Base-by-base conservation (phyloP, 2,797 vertebrate genomes). In the Sebastes cheni region DNA sequence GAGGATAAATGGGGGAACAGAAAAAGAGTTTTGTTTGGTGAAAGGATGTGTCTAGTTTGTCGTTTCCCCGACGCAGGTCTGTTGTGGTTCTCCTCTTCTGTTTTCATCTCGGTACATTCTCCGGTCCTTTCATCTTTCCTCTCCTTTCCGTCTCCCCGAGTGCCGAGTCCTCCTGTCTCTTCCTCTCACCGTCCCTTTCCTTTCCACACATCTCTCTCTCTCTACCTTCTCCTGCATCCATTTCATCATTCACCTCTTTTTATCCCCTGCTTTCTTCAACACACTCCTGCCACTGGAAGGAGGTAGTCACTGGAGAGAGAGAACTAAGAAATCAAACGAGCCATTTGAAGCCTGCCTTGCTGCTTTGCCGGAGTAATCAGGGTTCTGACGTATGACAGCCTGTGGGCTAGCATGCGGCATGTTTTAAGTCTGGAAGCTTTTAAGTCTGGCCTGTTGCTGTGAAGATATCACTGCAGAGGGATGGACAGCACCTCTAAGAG, bases 381-480 rank as follows among this genome's bases (percentile, higher is more conserved):
- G 71, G 56, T 76, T 84, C 56, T 83, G 82, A 83, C 60, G 65
- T 82, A 61, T 76, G 80, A 77, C 84, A 77, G 83, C 66, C 84
- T 72, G 84, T 77, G 69, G 78, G 69, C 79, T 55, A 46, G 75
- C 73, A 54, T 55, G 69, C 72, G 12, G 75, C 78, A 72, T 62
- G 85, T 82, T 91, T 90, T 27, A 88, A 87, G 88, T 89, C 82
- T 56, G n/a, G 8, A 46, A 66, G 82, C 85, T 90, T 93, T 91
- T 42, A 86, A 82, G 83, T 88, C 70, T 56, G 80, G 85, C 77
- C 87, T 90, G 87, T 82, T 58, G 96, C 98, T 76, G 97, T 97
- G 75, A 98, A 95, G 94, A 99, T 98, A 95, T 97, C 96, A 82
- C 97, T 96, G 97, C 94, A 71, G 59, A 80, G 96, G 96, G 0